Percentiles rank a stretch among this genome's conserved stretches.
Evolutionary conservation across 64 coral and sea anemone species (phyloP).

Genomic region (Dendrophyllia cribrosa): DNA sequence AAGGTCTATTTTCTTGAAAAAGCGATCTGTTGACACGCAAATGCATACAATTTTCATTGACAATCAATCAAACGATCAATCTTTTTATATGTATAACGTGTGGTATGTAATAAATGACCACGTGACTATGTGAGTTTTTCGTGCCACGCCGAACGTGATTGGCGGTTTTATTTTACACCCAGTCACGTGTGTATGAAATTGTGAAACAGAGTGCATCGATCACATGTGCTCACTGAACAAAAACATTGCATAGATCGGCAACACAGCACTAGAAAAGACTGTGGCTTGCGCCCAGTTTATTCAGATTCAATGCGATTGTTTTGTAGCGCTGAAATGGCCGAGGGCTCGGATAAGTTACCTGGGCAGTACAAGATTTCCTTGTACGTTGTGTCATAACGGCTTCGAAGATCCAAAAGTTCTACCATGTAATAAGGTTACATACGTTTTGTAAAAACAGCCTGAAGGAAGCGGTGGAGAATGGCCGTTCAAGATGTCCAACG

Average conservation of each 20-base stretch:
- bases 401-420: conserved; percentile 97
- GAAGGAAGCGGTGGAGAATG: conserved; percentile 83
- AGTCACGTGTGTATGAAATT: conserved; percentile 48
- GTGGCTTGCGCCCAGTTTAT: conserved; percentile 72
- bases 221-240: conserved; percentile 82
- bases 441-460: conserved; percentile 97
- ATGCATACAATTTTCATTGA: too few species aligned
- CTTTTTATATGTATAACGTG: too few species aligned
- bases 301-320: conserved; percentile 99
- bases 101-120: too few species aligned
- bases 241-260: conserved; percentile 54
- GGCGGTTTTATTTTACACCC: conserved; percentile 23
- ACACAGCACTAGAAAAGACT: conserved; percentile 53
- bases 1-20: too few species aligned
- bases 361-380: conserved; percentile 68
- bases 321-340: conserved; percentile 87
- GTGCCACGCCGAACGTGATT: conserved; percentile 86
- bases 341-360: conserved; percentile 76
- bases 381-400: conserved; percentile 80
- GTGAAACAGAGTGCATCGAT: conserved; percentile 60
- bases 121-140: conserved; percentile 75
- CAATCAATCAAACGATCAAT: too few species aligned
- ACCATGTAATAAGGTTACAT: conserved; percentile 99
- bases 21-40: too few species aligned
- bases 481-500: conserved; percentile 89